phyloP scores from a whole-genome alignment of 2,888 invertebrate genomes.

The Seladonia tumulorum region DNA sequence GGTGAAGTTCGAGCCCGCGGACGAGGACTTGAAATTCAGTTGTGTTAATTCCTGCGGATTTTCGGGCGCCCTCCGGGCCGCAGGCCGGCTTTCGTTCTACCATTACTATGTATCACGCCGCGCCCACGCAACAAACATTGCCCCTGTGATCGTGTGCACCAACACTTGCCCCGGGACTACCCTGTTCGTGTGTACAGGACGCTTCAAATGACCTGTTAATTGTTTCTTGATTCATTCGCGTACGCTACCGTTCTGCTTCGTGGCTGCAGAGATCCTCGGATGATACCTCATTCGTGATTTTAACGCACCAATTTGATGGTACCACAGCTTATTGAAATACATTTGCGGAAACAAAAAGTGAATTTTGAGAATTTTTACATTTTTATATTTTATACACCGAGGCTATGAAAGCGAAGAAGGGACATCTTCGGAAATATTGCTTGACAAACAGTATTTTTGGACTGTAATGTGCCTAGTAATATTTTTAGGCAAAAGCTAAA shows the following conservation, averaged over 20 bases:
- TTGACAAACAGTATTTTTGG: no score
- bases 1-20: constrained; percentile 64
- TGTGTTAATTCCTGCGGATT: constrained; percentile 75
- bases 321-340: no score
- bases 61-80: constrained; percentile 65
- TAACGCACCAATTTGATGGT: no score
- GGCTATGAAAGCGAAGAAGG: no score
- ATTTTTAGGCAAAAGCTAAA: no score
- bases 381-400: no score
- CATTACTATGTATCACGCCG: constrained; percentile 56
- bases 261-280: not conserved
- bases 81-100: constrained; percentile 44
- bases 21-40: constrained; percentile 73
- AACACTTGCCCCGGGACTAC: constrained; percentile 17
- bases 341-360: no score
- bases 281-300: not conserved
- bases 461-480: no score
- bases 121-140: constrained; percentile 61
- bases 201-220: constrained; percentile 7
- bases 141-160: constrained; percentile 35
- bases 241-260: no score
- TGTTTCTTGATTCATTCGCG: not conserved
- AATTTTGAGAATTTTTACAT: no score
- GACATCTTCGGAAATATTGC: no score
- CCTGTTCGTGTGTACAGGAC: constrained; percentile 48